A percentile compares a stretch with the other conserved stretches of the same genome.
These are phyloP conservation scores for Crioceris asparagi DNA, from an alignment of 2,888 invertebrate species.

Conservation along the genomic window DNA sequence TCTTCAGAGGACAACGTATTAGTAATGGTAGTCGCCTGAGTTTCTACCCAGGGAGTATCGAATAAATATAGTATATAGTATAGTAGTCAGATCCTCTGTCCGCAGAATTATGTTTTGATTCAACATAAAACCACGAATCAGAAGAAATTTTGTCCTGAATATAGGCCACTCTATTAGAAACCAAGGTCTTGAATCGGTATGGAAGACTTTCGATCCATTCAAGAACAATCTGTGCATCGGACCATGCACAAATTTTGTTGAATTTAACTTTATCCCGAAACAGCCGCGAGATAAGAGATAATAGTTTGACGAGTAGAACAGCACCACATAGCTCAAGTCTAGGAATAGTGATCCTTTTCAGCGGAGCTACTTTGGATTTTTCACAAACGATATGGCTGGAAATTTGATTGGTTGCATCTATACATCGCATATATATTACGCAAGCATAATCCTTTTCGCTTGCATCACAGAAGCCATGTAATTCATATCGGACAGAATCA, in stretches of 20 bases:
- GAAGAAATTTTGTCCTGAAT: conserved; percentile 9
- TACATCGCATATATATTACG: not conserved
- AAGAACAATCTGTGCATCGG: conserved; percentile 13
- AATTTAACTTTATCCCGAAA: conserved; percentile 5
- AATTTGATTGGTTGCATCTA: not conserved
- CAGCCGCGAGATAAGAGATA: not conserved
- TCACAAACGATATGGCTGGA: not conserved
- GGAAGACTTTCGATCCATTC: conserved; percentile 10
- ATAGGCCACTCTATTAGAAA: conserved; percentile 11
- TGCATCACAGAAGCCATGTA: conserved; percentile 2
- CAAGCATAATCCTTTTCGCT: not conserved
- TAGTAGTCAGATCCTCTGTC: too few relatives aligned
- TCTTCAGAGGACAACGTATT: too few relatives aligned
- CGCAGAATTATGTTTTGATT: too few relatives aligned
- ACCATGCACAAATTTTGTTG: conserved; percentile 9
- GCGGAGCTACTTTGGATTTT: not conserved
- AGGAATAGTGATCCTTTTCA: not conserved
- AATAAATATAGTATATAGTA: too few relatives aligned
- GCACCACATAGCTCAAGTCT: not conserved
- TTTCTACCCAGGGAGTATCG: too few relatives aligned
- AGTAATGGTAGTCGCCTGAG: too few relatives aligned
- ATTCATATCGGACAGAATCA: not conserved
- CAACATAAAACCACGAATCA: conserved; percentile 10
- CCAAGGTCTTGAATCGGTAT: conserved; percentile 11
- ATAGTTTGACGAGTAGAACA: not conserved